A percentile compares a stretch with the other conserved stretches of the same genome.
These are phyloP conservation scores for Crotalus tigris DNA, from an alignment of 2,113 vertebrate species.

Conservation along the genomic window DNA sequence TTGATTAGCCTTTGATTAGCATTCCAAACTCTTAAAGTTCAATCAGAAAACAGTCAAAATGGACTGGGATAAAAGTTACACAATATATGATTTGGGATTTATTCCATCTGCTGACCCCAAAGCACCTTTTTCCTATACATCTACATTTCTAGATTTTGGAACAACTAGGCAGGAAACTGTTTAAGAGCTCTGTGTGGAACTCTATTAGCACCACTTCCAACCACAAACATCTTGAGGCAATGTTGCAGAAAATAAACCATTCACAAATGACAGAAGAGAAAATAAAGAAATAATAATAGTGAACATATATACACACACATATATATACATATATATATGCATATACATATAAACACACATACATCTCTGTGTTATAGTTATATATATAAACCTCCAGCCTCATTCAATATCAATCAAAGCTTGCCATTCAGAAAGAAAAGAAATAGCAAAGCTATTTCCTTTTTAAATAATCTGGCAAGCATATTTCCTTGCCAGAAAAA, in stretches of 20 bases:
- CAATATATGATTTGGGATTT: background rate
- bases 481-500: background rate
- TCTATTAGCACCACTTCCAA: background rate
- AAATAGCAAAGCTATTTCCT: constrained; percentile 10
- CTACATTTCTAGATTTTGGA: background rate
- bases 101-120: background rate
- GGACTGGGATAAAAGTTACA: background rate
- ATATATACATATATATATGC: too few species aligned
- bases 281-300: background rate
- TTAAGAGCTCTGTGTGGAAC: constrained; percentile 9
- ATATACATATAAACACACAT: too few species aligned
- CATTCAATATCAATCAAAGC: background rate
- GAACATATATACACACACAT: too few species aligned
- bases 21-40: background rate
- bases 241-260: background rate
- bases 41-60: background rate
- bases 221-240: background rate
- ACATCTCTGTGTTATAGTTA: too few species aligned
- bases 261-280: background rate
- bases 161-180: background rate
- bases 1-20: background rate
- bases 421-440: background rate
- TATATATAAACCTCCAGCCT: background rate
- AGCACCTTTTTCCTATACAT: background rate
- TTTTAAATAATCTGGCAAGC: constrained; percentile 33